Percentiles rank a stretch among this genome's conserved stretches.
Conservation (phyloP, 2,113 vertebrate genomes). For the Alaudala cheleensis region DNA sequence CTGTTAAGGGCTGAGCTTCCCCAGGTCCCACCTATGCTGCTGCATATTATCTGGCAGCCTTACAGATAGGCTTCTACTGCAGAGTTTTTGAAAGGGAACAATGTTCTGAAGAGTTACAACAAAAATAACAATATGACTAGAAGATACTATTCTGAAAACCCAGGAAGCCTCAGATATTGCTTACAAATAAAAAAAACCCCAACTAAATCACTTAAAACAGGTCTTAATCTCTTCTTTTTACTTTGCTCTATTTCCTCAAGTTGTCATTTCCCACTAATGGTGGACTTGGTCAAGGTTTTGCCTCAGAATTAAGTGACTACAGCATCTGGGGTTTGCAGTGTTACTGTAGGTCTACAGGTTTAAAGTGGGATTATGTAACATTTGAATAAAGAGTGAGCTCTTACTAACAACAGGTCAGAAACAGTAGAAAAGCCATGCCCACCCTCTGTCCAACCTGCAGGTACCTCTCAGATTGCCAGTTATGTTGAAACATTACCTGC, state of each 20-base stretch:
- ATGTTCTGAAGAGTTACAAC: neutral
- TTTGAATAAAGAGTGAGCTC: neutral
- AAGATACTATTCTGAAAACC: neutral
- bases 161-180: neutral
- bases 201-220: neutral
- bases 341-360: neutral
- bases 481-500: constrained; percentile 68
- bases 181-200: neutral
- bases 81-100: neutral
- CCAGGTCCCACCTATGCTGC: neutral
- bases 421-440: neutral
- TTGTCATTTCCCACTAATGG: neutral
- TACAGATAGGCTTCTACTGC: neutral
- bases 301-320: neutral
- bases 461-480: neutral
- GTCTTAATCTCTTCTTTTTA: neutral
- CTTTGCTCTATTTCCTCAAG: neutral
- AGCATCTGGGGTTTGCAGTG: neutral
- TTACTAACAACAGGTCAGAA: neutral
- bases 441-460: neutral
- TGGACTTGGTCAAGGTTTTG: neutral
- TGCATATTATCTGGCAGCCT: neutral
- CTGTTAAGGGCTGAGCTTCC: neutral
- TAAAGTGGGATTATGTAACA: neutral
- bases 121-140: neutral